Evolutionary conservation across 2,797 vertebrate species (phyloP), one percentile per base, ranked within the genome.

Genomic region (Lagorchestes hirsutus): DNA sequence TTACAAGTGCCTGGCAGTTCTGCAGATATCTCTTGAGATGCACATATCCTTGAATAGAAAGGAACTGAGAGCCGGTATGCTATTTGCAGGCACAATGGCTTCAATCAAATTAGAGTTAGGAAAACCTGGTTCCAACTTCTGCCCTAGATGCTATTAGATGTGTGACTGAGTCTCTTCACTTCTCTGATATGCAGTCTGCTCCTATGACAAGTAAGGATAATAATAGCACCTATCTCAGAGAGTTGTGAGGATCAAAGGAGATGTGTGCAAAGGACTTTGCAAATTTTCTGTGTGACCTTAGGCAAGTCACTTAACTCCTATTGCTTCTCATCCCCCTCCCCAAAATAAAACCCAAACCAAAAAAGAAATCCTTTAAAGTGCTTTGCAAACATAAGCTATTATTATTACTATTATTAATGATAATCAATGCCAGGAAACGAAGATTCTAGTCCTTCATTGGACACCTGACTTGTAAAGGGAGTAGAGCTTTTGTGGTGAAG

Each of bases 1-100:
- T 92, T 59, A 5, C 29, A 74, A 95, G 90, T 87, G 34, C 95
- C 54, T 52, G 92, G 10, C 91, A 74, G 18, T 29, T 97, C 55
- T 96, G 93, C 58, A 55, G 46, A 62, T 90, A 74, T 97, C 54
- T 92, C 22, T 94, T 93, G 59, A 40, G 11, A 59, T 31, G 29
- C 13, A 67, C 34, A n/a, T 16, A 67, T n/a, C 62, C 62, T 16
- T 67, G 62, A 67, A 67, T 67, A 13, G 14, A n/a, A 5, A n/a
- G 62, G 34, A 74, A 40, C 18, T 18, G 1, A 74, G 0, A 74
- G 5, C 1, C 8, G 2, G 5, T 18, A 40, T 16, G 2, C n/a
- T n/a, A 1, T 74, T 18, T n/a, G n/a, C 34, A 74, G 22, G 5
- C n/a, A 5, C 3, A 67, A n/a, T 74, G 14, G 1, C 16, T 5